A percentile compares a stretch with the other conserved stretches of the same genome.
These are phyloP conservation scores for Brachionus rotundiformis DNA, from an alignment of 1,140 invertebrate genomes.

Conservation along the genomic window DNA sequence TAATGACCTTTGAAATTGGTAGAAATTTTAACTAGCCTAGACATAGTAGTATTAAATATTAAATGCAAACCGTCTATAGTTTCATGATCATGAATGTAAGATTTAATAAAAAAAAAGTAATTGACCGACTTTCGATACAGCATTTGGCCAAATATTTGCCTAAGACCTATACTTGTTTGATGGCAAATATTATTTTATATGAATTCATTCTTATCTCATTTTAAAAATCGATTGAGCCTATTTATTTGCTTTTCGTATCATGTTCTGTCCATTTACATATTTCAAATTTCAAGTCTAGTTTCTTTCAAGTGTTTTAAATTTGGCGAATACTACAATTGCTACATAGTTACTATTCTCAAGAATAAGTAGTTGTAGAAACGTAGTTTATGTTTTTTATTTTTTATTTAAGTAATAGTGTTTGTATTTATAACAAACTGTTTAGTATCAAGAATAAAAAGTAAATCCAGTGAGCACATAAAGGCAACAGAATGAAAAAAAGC, in stretches of 20 bases:
- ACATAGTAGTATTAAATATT: conserved; percentile 28
- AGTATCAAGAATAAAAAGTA: background rate
- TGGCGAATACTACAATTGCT: background rate
- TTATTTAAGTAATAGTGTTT: background rate
- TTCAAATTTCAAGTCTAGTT: conserved; percentile 29
- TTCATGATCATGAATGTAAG: conserved; percentile 49
- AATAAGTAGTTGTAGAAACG: conserved; percentile 50
- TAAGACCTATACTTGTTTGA: background rate
- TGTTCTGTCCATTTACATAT: conserved; percentile 17
- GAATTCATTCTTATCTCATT: conserved; percentile 46
- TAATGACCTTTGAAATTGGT: conserved; percentile 45
- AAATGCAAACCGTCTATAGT: conserved; percentile 34
- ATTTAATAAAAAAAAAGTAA: conserved; percentile 47
- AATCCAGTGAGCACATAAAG: background rate
- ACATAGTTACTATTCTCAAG: conserved; percentile 36
- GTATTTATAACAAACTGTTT: conserved; percentile 20
- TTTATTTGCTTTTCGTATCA: conserved; percentile 1
- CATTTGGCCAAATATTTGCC: conserved; percentile 13
- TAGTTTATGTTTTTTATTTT: background rate
- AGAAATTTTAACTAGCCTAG: conserved; percentile 42
- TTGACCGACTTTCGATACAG: conserved; percentile 23
- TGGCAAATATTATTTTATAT: conserved; percentile 48
- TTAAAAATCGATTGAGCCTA: conserved; percentile 8
- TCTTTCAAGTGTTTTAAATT: background rate
- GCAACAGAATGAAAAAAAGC: background rate